Conservation (phyloP, 2,113 vertebrate genomes). For the Choloepus hoffmanni region DNA sequence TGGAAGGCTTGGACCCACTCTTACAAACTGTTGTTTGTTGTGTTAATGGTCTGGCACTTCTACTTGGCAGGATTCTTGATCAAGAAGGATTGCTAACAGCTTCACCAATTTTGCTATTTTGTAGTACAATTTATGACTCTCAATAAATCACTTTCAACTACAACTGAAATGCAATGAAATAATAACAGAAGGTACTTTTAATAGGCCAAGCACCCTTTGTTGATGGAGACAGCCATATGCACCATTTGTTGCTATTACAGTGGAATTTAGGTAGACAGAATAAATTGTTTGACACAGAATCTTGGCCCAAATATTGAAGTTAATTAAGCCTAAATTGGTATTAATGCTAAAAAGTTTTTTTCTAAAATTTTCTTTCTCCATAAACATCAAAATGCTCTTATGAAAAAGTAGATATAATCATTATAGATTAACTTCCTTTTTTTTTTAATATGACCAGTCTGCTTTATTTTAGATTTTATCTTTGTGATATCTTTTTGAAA, state of each 20-base stretch:
- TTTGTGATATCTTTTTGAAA: no score
- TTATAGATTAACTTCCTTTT: neutral
- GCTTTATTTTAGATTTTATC: no score
- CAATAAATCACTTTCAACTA: slow-evolving; percentile 72
- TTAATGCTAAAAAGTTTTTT: slow-evolving; percentile 43
- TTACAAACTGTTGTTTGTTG: slow-evolving; percentile 74
- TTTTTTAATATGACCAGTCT: no score
- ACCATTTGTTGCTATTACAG: neutral
- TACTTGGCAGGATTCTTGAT: slow-evolving; percentile 62
- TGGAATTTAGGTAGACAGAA: slow-evolving; percentile 13
- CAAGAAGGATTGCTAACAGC: slow-evolving; percentile 72
- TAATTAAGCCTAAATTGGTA: neutral
- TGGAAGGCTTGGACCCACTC: slow-evolving; percentile 47
- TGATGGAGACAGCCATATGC: neutral
- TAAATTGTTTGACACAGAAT: slow-evolving; percentile 37
- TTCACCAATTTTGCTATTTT: slow-evolving; percentile 70
- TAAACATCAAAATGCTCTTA: slow-evolving; percentile 39
- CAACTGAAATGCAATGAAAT: slow-evolving; percentile 61
- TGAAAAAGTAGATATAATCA: neutral
- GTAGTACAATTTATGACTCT: slow-evolving; percentile 69
- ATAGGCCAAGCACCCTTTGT: neutral
- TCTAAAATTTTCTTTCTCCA: slow-evolving; percentile 8
- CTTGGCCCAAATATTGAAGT: neutral
- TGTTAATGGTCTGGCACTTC: slow-evolving; percentile 72
- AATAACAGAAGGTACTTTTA: slow-evolving; percentile 50